A percentile compares a stretch with the other conserved stretches of the same genome.
phyloP scores from a whole-genome alignment of 2,797 vertebrate species.

The Loris lydekkerianus region DNA sequence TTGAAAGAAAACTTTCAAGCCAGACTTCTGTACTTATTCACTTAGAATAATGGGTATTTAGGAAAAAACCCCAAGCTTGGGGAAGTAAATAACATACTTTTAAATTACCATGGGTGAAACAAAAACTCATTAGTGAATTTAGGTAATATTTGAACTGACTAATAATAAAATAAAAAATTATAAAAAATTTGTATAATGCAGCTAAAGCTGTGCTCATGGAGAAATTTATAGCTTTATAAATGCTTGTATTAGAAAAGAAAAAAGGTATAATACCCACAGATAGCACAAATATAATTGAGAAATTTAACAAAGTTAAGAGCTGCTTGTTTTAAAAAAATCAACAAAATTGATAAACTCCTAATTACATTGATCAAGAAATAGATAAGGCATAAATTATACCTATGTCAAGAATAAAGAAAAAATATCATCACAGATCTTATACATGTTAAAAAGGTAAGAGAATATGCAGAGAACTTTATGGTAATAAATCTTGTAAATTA shows the following conservation, averaged over 20 bases:
- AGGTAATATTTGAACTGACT: not conserved
- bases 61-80: not conserved
- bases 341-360: not conserved
- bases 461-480: not conserved
- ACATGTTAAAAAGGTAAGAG: not conserved
- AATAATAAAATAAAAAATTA: not conserved
- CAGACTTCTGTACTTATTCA: not conserved
- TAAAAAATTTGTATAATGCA: not conserved
- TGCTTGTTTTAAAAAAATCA: not conserved
- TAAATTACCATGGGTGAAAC: not conserved
- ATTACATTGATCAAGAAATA: not conserved
- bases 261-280: not conserved
- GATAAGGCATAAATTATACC: not conserved
- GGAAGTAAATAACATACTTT: not conserved
- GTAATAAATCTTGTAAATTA: not conserved
- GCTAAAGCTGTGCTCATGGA: not conserved
- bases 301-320: not conserved
- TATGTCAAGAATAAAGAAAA: not conserved
- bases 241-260: not conserved
- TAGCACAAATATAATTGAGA: not conserved
- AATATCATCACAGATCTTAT: not conserved
- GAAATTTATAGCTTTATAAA: not conserved
- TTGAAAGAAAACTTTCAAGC: not conserved
- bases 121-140: not conserved
- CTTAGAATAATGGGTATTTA: conserved; percentile 21